phyloP scores from a whole-genome alignment of 2,797 vertebrate genomes.

The Cryptoblepharus egeriae region DNA sequence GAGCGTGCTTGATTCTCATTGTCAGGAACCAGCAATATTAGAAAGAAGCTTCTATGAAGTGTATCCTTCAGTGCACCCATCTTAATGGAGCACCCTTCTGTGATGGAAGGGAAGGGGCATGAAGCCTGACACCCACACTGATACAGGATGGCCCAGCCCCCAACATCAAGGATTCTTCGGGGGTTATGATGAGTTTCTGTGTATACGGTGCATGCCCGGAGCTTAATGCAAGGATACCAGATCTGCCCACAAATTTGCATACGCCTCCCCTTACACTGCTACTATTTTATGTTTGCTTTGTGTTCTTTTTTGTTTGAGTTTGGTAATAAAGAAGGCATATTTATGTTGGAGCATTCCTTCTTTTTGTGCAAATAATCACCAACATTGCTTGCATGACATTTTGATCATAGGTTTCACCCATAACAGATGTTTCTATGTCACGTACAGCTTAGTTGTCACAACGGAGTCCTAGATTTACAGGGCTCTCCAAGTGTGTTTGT shows the following conservation, averaged over 20 bases:
- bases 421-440: not conserved
- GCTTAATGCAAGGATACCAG: not conserved
- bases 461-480: rapidly evolving
- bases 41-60: not conserved
- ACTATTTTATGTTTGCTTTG: too few species aligned
- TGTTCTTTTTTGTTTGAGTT: not conserved
- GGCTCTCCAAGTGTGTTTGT: rapidly evolving
- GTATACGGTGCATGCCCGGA: not conserved
- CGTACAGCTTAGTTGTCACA: not conserved
- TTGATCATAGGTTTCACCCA: conserved; percentile 5
- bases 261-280: not conserved
- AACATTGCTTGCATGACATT: not conserved
- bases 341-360: not conserved
- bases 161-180: not conserved
- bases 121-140: not conserved
- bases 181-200: not conserved
- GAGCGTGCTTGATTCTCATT: not conserved
- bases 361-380: not conserved
- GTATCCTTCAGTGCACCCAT: too few species aligned
- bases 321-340: not conserved
- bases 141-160: not conserved
- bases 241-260: not conserved
- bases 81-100: too few species aligned
- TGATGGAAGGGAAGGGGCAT: not conserved
- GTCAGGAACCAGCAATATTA: not conserved